Evolutionary conservation across 2,113 vertebrate species (phyloP).

Genomic region (Rhinoptilus africanus): DNA sequence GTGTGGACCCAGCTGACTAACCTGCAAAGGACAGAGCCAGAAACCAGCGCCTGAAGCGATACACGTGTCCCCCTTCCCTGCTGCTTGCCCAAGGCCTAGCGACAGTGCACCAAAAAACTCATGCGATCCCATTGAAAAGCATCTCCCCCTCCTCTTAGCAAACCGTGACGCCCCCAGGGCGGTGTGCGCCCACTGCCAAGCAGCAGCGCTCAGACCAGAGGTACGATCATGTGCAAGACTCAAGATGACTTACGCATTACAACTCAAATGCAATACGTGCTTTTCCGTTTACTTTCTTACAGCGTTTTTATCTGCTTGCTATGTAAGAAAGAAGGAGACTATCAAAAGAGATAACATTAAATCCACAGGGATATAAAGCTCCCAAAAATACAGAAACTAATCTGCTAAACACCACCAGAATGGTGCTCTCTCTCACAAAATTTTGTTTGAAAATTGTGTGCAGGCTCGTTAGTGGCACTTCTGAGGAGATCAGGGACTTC

Average conservation of each 20-base stretch:
- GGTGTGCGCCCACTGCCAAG: background rate
- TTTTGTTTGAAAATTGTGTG: background rate
- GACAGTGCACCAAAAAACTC: background rate
- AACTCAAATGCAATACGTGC: background rate
- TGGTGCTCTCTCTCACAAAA: background rate
- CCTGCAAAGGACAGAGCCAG: background rate
- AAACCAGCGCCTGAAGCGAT: accelerated
- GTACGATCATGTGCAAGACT: accelerated
- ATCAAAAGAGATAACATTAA: background rate
- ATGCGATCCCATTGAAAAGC: background rate
- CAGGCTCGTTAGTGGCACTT: background rate
- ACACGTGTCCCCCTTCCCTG: accelerated
- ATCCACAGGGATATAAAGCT: background rate
- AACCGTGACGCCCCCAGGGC: accelerated
- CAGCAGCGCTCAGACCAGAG: background rate
- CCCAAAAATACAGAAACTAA: background rate
- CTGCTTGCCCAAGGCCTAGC: accelerated
- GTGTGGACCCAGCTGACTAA: background rate
- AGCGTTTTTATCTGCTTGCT: background rate
- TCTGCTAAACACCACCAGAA: background rate
- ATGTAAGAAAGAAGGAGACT: background rate
- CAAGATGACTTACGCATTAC: background rate
- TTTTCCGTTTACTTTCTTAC: background rate
- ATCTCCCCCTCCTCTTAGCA: background rate
- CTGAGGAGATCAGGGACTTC: background rate